phyloP scores from a whole-genome alignment of 2,113 vertebrate species.

The Colius striatus region DNA sequence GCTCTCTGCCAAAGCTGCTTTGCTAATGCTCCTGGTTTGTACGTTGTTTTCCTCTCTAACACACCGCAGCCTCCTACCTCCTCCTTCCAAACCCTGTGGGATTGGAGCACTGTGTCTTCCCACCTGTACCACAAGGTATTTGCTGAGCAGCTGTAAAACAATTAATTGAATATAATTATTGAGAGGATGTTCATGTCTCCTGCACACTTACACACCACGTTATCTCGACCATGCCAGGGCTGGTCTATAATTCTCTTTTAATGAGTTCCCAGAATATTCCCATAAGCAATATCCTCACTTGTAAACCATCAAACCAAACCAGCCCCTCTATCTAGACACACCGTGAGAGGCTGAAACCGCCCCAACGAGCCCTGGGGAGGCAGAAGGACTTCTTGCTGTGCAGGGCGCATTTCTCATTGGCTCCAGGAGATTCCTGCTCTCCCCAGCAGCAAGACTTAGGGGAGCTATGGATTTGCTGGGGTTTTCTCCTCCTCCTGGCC shows the following conservation, averaged over 20 bases:
- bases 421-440: background rate
- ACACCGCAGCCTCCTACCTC: background rate
- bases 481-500: background rate
- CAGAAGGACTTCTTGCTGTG: background rate
- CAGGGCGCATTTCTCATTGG: background rate
- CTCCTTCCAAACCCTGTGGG: background rate
- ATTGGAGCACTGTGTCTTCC: background rate
- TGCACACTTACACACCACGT: background rate
- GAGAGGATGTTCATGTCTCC: background rate
- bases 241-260: background rate
- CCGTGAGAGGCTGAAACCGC: background rate
- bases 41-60: background rate
- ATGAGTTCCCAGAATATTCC: background rate
- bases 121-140: background rate
- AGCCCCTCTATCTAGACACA: background rate
- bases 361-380: background rate
- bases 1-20: background rate
- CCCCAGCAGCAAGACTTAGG: background rate
- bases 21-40: background rate
- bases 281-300: background rate
- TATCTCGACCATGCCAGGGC: background rate
- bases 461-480: background rate
- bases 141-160: constrained; percentile 5
- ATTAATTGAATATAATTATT: background rate
- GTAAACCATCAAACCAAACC: background rate